Base-by-base conservation (phyloP, 1,140 invertebrate genomes). In the Diabrotica virgifera region DNA sequence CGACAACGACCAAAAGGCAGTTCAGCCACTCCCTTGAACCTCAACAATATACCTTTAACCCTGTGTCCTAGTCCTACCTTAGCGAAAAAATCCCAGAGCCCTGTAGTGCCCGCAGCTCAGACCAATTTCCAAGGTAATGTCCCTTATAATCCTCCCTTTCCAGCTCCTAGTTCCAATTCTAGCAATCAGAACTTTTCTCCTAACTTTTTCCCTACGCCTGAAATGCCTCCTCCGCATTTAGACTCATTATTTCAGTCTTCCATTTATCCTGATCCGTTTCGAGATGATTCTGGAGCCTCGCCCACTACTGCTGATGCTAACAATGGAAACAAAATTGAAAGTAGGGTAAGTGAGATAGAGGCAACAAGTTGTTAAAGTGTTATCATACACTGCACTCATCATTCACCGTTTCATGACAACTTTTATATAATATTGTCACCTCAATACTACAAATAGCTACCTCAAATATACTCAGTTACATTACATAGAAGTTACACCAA, bases 1-100 rank as follows among this genome's bases (percentile, higher is more conserved):
- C 81, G 93, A 53, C 92, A 94, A 75, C 82, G 93, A 67, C 93
- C 93, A 9, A 94, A 95, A 75, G 88, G 85, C 63, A 81, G 75
- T 52, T 68, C 80, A 5, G 77, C 77, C 46, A 78, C 79, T 51
- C 79, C 80, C 2, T 73, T 80, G 24, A 81, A 79, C 66, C 69
- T 78, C 10, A 75, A 71, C 46, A 76, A 77, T 24, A 72, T 83
- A 58, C 80, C 82, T n/a, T 68, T 83, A 8, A 81, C 79, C 0
- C 67, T 83, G 50, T 80, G 80, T 54, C 80, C 82, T 12, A 83
- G 82, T 74, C 82, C 82, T 68, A 65, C 81, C 70, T 64, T 73
- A 24, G 68, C 69, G 13, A 77, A 77, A 70, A 77, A 78, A 68
- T 75, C 76, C 12, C 78, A 76, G 55, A 78, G 72, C 63, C 76